A percentile compares a stretch with the other conserved stretches of the same genome.
Evolutionary conservation across 2,888 invertebrate species (phyloP).

Genomic region (Drosophila hamatofila): DNA sequence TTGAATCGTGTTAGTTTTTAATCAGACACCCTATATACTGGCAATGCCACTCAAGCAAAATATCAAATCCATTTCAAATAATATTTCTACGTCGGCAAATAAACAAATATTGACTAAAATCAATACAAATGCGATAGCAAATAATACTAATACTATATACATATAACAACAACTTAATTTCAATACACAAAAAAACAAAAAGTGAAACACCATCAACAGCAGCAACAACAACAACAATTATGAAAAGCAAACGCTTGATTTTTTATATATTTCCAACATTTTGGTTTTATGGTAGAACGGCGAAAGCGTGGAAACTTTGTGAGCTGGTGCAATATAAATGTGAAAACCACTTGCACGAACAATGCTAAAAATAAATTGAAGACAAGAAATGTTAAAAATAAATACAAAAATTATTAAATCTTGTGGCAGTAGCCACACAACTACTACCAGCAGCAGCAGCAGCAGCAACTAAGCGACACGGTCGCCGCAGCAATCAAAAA

Average conservation of each 20-base stretch:
- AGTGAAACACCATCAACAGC: not conserved
- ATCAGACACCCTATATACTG: constrained; percentile 43
- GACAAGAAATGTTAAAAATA: constrained; percentile 75
- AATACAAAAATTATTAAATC: constrained; percentile 64
- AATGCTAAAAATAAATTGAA: constrained; percentile 70
- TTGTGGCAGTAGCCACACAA: constrained; percentile 48
- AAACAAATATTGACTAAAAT: constrained; percentile 76
- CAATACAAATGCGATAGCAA: constrained; percentile 58
- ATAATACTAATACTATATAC: not conserved
- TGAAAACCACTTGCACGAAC: constrained; percentile 65
- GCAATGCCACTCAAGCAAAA: constrained; percentile 6
- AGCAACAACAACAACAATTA: constrained; percentile 10
- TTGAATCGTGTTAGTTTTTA: not conserved
- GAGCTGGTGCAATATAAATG: constrained; percentile 58
- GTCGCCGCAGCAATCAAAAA: constrained; percentile 28
- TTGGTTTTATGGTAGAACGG: constrained; percentile 42
- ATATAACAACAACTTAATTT: constrained; percentile 48
- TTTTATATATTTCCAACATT: constrained; percentile 34
- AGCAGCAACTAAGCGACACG: constrained; percentile 39
- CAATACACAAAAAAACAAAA: constrained; percentile 40
- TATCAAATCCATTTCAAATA: constrained; percentile 32
- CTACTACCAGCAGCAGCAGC: constrained; percentile 12
- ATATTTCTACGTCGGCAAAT: constrained; percentile 67
- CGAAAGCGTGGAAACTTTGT: constrained; percentile 56
- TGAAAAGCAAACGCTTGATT: constrained; percentile 22